Percentiles rank a stretch among this genome's conserved stretches.
phyloP scores from a whole-genome alignment of 2,113 vertebrate species.

The Heloderma charlesbogerti region DNA sequence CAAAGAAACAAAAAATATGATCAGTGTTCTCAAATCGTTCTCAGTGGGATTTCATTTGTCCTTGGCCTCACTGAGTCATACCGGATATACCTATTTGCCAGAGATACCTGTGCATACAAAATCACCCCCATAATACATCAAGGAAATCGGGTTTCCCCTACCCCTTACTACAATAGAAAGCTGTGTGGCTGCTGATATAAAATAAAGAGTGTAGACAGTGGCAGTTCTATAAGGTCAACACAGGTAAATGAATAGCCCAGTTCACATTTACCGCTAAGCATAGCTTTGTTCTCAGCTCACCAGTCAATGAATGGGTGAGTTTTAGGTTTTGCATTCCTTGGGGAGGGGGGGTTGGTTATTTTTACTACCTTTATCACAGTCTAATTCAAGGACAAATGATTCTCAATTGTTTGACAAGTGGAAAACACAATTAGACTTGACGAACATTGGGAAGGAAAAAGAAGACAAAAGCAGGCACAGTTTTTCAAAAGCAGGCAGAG shows the following conservation, averaged over 20 bases:
- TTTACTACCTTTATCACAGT: not conserved
- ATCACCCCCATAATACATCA: not conserved
- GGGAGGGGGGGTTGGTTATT: not conserved
- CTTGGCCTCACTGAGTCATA: accelerated
- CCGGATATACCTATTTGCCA: constrained; percentile 9
- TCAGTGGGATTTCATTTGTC: not conserved
- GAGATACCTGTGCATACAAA: accelerated
- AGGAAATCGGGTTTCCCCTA: not conserved
- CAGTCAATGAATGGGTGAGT: accelerated
- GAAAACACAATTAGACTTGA: not conserved
- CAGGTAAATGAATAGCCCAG: accelerated
- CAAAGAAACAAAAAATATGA: not conserved
- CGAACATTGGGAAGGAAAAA: not conserved
- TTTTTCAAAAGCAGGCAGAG: no score
- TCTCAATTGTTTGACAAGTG: not conserved
- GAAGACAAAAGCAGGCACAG: no score
- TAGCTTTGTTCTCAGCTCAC: not conserved
- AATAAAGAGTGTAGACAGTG: not conserved
- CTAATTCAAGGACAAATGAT: accelerated
- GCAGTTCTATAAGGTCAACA: accelerated
- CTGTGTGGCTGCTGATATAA: not conserved
- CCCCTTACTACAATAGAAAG: not conserved
- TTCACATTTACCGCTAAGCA: accelerated
- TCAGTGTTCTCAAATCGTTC: not conserved
- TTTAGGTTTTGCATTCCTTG: not conserved